Evolutionary conservation across 1,140 invertebrate genomes (phyloP), one percentile per base, ranked within the genome.

Genomic region (Achatina immaculata): DNA sequence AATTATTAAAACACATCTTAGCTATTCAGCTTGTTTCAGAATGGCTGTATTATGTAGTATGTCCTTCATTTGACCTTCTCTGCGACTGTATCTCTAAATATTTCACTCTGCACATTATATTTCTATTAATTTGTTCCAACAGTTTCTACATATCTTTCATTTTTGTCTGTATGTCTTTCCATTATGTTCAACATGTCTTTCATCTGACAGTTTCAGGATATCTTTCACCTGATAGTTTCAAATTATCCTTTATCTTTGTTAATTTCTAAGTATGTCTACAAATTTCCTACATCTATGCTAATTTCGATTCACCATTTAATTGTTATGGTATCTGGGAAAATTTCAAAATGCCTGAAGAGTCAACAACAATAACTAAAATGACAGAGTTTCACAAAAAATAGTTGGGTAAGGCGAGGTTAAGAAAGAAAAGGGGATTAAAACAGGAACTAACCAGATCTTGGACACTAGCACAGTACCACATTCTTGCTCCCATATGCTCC

Each of bases 401-500:
- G n/a, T n/a, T n/a, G n/a, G n/a, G n/a, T 55, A 55, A 55, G 3
- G 21, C 3, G 3, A 19, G 7, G 48, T 21, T 21, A 14, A 55
- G 21, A 62, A 31, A 34, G 58, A 34, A 42, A 42, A 7, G 6
- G 21, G 2, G 42, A 69, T n/a, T 11, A 43, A 69, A 43, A 24
- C 2, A 21, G 11, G 36, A 51, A 76, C 74, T 58, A 16, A 76
- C 74, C 55, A 76, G 62, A 28, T 76, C 74, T 4, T 21, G 24
- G 34, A 48, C 38, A 45, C 51, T 76, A 51, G 74, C 48, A 65
- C 74, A 76, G 34, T 76, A 76, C 74, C 74, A 76, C 74, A 76
- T 62, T 36, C 55, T 76, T 36, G 48, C 74, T 16, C 74, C 74
- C n/a, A 62, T 76, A 24, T 55, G 58, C 36, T 76, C 74, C 74